These are phyloP conservation scores for Cyclargus thomasi DNA, from an alignment of 1,140 invertebrate genomes.

Conservation along the genomic window DNA sequence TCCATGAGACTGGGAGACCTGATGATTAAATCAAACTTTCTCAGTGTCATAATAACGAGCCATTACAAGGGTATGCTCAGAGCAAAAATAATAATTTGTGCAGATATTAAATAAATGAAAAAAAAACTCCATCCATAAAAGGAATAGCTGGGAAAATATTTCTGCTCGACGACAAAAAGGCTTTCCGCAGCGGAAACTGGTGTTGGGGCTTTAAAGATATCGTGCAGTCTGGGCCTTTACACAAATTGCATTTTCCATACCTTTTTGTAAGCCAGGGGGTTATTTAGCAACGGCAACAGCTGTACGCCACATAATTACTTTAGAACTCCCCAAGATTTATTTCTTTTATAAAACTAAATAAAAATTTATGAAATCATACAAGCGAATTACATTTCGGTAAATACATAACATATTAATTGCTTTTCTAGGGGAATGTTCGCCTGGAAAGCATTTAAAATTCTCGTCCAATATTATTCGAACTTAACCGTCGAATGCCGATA, in stretches of 20 bases:
- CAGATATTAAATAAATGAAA: background rate
- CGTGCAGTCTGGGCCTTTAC: background rate
- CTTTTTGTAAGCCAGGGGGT: background rate
- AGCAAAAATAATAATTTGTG: background rate
- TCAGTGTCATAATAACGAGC: background rate
- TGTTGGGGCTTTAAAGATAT: background rate
- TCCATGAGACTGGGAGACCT: no score
- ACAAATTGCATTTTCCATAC: background rate
- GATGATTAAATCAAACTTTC: no score
- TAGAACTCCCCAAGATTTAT: background rate
- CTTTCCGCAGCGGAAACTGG: background rate
- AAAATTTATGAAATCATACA: background rate
- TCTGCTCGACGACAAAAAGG: background rate
- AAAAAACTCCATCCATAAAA: background rate
- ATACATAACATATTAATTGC: background rate
- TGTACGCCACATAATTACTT: conserved; percentile 1
- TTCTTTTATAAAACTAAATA: background rate
- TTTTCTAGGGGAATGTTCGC: background rate
- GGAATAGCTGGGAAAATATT: background rate
- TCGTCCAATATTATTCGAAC: background rate
- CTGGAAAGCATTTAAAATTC: background rate
- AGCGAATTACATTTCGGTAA: background rate
- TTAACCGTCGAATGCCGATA: background rate
- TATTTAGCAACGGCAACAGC: background rate
- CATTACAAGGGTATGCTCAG: background rate